Percentiles rank a stretch among this genome's conserved stretches.
Evolutionary conservation across 2,113 vertebrate genomes (phyloP).

Genomic region (Oenanthe oenanthe): DNA sequence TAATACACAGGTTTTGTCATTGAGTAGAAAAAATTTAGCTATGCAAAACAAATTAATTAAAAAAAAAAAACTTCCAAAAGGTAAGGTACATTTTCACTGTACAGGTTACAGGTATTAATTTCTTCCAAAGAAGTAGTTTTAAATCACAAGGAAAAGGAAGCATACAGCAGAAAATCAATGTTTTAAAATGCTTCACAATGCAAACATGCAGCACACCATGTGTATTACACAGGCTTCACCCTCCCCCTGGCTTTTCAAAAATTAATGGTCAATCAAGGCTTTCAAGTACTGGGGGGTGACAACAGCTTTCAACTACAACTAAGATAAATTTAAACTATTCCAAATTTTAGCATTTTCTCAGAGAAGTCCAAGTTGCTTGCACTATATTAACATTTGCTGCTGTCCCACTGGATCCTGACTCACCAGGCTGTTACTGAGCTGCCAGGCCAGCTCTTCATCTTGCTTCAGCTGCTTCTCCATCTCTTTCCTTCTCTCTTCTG

Average conservation of each 20-base stretch:
- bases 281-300: background rate
- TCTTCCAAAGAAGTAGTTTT: background rate
- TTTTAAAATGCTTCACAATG: background rate
- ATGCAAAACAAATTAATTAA: background rate
- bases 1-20: background rate
- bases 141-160: background rate
- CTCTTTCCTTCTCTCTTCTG: slow-evolving; percentile 73
- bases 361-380: background rate
- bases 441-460: slow-evolving; percentile 86
- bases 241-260: background rate
- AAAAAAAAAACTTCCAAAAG: background rate
- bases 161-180: background rate
- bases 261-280: background rate
- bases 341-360: background rate
- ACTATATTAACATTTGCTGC: background rate
- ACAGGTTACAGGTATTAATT: background rate
- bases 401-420: background rate
- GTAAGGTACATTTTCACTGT: background rate
- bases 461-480: slow-evolving; percentile 79
- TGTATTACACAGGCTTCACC: background rate
- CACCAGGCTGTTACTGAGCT: slow-evolving; percentile 85
- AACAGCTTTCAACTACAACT: background rate
- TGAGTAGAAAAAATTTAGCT: background rate
- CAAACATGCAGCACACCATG: background rate
- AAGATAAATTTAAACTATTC: background rate